These are phyloP conservation scores for Laticauda colubrina DNA, from an alignment of 2,113 vertebrate species.

Conservation along the genomic window DNA sequence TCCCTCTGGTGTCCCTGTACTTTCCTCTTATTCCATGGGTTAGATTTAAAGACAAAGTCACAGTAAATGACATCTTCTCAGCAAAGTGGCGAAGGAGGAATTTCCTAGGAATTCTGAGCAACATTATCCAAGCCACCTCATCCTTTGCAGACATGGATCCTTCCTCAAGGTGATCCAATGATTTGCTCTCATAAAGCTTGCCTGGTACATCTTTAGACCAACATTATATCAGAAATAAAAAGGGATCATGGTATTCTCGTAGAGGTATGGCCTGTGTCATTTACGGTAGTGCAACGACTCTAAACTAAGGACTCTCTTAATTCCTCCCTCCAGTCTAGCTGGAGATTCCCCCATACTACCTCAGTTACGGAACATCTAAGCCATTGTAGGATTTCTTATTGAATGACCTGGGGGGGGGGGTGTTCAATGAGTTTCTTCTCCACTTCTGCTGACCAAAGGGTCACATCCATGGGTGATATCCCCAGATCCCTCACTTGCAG, in stretches of 20 bases:
- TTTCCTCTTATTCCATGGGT: neutral
- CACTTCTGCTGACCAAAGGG: neutral
- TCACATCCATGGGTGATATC: neutral
- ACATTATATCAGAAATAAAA: neutral
- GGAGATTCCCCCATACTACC: too few species aligned
- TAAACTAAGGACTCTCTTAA: too few species aligned
- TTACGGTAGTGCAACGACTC: too few species aligned
- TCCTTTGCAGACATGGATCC: neutral
- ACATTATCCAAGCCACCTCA: neutral
- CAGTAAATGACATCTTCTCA: conserved; percentile 25
- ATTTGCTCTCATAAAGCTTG: neutral
- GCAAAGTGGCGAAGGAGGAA: conserved; percentile 43
- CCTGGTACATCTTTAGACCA: neutral
- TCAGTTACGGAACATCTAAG: neutral
- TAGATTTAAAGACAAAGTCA: conserved; percentile 39
- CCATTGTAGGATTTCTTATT: neutral
- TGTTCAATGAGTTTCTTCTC: neutral
- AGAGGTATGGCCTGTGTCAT: too few species aligned
- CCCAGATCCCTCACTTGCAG: neutral
- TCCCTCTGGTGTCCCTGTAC: fast-evolving
- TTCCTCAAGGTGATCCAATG: neutral
- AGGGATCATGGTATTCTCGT: neutral
- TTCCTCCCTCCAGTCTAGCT: too few species aligned
- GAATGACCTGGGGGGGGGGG: too few species aligned
- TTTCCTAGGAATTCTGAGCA: neutral